A percentile compares a stretch with the other conserved stretches of the same genome.
Conservation (phyloP, 2,797 vertebrate genomes). For the Lepilemur septentrionalis region DNA sequence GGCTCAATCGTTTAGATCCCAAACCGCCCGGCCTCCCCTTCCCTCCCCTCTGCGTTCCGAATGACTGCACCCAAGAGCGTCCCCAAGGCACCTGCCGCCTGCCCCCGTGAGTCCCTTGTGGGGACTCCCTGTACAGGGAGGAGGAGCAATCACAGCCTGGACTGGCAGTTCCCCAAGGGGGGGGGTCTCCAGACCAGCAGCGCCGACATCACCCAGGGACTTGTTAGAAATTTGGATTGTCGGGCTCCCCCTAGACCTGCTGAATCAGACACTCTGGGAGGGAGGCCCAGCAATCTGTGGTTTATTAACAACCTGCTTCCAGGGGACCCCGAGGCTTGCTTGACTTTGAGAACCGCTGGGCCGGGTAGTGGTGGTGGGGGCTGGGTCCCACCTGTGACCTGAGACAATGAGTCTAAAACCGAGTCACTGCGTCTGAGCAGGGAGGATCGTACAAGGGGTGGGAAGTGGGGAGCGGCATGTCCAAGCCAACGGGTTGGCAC, state of each 20-base stretch:
- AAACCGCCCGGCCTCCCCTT: background rate
- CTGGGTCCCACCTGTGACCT: background rate
- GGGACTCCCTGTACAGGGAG: background rate
- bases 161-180: background rate
- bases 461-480: background rate
- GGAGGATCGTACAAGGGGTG: background rate
- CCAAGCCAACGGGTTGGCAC: background rate
- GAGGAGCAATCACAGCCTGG: background rate
- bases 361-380: no score
- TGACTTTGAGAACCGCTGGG: background rate
- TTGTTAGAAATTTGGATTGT: background rate
- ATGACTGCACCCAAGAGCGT: background rate
- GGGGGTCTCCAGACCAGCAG: background rate
- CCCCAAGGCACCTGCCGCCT: background rate
- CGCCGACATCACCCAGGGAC: background rate
- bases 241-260: background rate
- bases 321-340: no score
- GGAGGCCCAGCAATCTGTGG: background rate
- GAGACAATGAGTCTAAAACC: background rate
- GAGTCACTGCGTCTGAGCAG: background rate
- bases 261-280: background rate
- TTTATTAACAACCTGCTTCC: background rate
- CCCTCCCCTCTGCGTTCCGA: no score
- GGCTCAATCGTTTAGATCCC: no score
- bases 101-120: rapidly evolving